Conservation (phyloP, 2,888 invertebrate species). For the Drosophila peninsularis region DNA sequence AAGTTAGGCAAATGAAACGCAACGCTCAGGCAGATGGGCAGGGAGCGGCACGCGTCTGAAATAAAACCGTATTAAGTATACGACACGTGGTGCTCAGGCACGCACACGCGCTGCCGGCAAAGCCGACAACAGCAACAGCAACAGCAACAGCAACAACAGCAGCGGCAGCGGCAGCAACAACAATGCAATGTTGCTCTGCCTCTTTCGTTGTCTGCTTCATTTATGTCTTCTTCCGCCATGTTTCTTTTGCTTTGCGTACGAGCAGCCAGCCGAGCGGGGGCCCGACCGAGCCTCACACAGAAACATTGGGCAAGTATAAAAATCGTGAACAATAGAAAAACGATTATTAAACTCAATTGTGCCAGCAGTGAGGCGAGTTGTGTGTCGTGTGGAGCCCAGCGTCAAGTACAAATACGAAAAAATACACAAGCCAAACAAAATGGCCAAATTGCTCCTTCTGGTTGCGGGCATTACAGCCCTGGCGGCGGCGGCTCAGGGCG, state of each 20-base stretch:
- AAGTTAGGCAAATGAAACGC: slow-evolving; percentile 28
- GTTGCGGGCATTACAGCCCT: slow-evolving; percentile 87
- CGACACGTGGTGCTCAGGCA: slow-evolving; percentile 67
- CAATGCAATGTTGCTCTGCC: slow-evolving; percentile 43
- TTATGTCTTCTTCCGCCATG: slow-evolving; percentile 79
- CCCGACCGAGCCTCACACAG: slow-evolving; percentile 21
- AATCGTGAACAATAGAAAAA: slow-evolving; percentile 85
- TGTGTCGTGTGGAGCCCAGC: slow-evolving; percentile 73
- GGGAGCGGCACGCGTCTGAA: slow-evolving; percentile 62
- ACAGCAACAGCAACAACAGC: slow-evolving; percentile 9
- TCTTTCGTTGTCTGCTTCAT: slow-evolving; percentile 69
- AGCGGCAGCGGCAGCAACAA: slow-evolving; percentile 17
- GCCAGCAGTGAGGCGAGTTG: slow-evolving; percentile 83
- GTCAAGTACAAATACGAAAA: slow-evolving; percentile 22
- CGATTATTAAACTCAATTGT: slow-evolving; percentile 85
- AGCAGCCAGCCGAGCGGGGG: slow-evolving; percentile 33
- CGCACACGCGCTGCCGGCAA: slow-evolving; percentile 46
- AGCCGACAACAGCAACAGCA: slow-evolving; percentile 24
- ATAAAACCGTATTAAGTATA: slow-evolving; percentile 75
- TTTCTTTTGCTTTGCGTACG: slow-evolving; percentile 47
- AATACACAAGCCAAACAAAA: slow-evolving; percentile 57
- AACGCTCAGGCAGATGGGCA: slow-evolving; percentile 17
- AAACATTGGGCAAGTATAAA: slow-evolving; percentile 83
- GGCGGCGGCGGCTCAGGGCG: slow-evolving; percentile 85
- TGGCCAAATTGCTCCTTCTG: slow-evolving; percentile 84